Conservation (phyloP, 1,140 invertebrate genomes). For the Anastrepha ludens region DNA sequence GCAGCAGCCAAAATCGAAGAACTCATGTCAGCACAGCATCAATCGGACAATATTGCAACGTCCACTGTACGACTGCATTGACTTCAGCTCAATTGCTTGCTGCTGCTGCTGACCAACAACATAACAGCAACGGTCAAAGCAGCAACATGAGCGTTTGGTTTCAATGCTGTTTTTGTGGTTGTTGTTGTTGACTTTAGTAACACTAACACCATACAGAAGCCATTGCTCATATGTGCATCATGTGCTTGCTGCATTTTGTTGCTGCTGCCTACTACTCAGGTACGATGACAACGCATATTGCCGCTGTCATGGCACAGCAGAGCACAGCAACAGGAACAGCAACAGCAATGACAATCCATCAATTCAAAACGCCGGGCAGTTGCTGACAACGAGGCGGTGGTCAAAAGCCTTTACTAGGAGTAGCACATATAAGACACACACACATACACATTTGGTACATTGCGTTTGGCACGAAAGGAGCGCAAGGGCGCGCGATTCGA, state of each 20-base stretch:
- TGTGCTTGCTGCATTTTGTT: not conserved
- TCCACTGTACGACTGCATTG: not conserved
- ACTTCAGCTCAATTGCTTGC: conserved; percentile 5
- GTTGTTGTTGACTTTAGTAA: too few species aligned
- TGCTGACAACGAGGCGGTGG: conserved; percentile 43
- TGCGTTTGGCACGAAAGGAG: conserved; percentile 10
- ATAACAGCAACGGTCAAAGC: not conserved
- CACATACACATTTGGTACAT: not conserved
- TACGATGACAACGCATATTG: conserved; percentile 43
- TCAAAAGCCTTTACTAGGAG: not conserved
- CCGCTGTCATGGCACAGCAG: conserved; percentile 26
- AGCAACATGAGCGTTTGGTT: not conserved
- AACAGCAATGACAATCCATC: conserved; percentile 46
- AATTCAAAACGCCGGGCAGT: conserved; percentile 41
- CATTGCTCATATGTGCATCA: conserved; percentile 21
- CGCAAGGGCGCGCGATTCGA: not conserved
- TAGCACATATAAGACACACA: not conserved
- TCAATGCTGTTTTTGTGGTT: too few species aligned
- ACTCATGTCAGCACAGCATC: conserved; percentile 41
- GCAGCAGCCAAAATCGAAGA: conserved; percentile 15
- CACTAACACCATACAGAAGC: too few species aligned
- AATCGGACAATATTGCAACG: conserved; percentile 13
- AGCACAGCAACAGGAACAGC: not conserved
- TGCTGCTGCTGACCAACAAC: not conserved
- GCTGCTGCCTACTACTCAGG: not conserved